Percentiles rank a stretch among this genome's conserved stretches.
phyloP scores from a whole-genome alignment of 2,888 invertebrate species.

The Drosophila birchii region DNA sequence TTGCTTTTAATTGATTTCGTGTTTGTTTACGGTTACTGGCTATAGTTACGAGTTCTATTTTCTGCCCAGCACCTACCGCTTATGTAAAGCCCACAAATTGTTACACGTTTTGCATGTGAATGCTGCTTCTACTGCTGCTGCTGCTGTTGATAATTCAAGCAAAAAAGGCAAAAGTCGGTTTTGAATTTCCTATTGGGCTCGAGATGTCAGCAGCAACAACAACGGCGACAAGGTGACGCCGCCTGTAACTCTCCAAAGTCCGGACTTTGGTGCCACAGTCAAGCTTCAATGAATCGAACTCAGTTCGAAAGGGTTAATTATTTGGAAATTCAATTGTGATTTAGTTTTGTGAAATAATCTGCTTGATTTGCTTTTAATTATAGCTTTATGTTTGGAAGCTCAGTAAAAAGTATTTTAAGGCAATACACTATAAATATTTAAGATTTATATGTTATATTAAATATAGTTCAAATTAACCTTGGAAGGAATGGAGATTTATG shows the following conservation, averaged over 20 bases:
- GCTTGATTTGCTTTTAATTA: neutral
- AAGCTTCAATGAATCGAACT: neutral
- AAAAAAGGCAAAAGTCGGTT: conserved; percentile 55
- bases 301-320: neutral
- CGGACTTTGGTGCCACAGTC: conserved; percentile 34
- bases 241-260: conserved; percentile 25
- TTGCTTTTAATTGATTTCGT: conserved; percentile 49
- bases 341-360: neutral
- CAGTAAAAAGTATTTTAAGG: neutral
- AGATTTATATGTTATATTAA: neutral
- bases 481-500: neutral
- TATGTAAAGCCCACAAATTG: conserved; percentile 69
- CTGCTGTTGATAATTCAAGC: conserved; percentile 58
- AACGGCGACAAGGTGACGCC: conserved; percentile 65
- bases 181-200: conserved; percentile 63
- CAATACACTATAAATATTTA: neutral
- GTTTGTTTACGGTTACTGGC: conserved; percentile 52
- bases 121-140: conserved; percentile 25
- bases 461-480: neutral
- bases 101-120: conserved; percentile 72
- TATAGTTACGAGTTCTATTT: conserved; percentile 58
- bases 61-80: conserved; percentile 45
- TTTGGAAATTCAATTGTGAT: neutral
- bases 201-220: conserved; percentile 21
- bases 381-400: neutral